phyloP scores from a whole-genome alignment of 2,797 vertebrate species.

The Benthosema pterotum region DNA sequence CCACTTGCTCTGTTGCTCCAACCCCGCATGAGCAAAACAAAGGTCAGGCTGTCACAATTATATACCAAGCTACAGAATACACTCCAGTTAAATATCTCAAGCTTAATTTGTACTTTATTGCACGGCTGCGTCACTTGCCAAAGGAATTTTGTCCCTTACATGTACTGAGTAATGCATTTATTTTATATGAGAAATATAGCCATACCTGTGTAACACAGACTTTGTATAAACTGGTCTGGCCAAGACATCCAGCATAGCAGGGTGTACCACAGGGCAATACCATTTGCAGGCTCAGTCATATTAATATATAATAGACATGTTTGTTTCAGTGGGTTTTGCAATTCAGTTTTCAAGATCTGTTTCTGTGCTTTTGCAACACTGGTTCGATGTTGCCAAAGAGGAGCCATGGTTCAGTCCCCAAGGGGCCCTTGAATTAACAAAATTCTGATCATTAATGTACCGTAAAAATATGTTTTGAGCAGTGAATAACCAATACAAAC shows the following conservation, averaged over 20 bases:
- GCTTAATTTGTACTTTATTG: not conserved
- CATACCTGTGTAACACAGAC: too few species aligned
- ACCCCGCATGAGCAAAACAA: constrained; percentile 30
- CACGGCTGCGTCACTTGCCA: too few species aligned
- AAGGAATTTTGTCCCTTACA: too few species aligned
- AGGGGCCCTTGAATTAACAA: not conserved
- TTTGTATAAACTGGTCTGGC: too few species aligned
- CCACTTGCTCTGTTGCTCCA: constrained; percentile 27
- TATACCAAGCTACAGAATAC: constrained; percentile 46
- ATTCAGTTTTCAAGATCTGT: not conserved
- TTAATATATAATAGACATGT: too few species aligned
- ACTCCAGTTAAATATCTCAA: constrained; percentile 3
- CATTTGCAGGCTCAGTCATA: too few species aligned
- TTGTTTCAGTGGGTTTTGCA: not conserved
- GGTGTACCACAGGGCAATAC: too few species aligned
- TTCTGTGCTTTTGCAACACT: constrained; percentile 1
- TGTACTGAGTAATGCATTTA: too few species aligned
- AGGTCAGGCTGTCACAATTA: constrained; percentile 41
- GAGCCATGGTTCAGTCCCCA: not conserved
- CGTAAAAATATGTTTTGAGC: not conserved
- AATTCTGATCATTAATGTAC: not conserved
- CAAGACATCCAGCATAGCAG: too few species aligned
- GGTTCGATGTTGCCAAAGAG: not conserved
- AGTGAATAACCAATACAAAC: not conserved
- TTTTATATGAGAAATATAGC: too few species aligned